These are phyloP conservation scores for Girardinus metallicus DNA, from an alignment of 2,797 vertebrate species.

Conservation along the genomic window DNA sequence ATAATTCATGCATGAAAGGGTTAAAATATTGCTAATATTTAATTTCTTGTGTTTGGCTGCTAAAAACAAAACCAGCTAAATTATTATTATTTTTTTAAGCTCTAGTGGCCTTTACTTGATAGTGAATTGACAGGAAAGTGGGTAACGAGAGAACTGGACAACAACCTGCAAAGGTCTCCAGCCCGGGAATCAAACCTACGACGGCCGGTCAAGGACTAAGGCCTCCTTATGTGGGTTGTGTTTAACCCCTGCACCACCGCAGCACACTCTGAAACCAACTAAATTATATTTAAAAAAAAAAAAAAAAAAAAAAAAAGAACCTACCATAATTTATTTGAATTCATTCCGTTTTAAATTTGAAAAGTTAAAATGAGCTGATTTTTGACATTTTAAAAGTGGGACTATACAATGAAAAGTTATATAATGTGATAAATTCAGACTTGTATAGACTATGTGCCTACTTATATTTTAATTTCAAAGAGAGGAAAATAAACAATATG, in stretches of 20 bases:
- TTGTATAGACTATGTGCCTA: neutral
- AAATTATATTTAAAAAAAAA: neutral
- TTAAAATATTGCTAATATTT: neutral
- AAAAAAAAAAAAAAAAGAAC: neutral
- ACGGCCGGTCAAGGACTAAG: too few relatives aligned
- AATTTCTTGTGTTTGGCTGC: neutral
- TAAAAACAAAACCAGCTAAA: neutral
- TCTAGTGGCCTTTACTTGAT: too few relatives aligned
- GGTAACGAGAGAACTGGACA: too few relatives aligned
- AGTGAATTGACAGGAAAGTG: too few relatives aligned
- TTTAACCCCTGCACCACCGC: too few relatives aligned
- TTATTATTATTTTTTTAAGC: neutral
- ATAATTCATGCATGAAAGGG: too few relatives aligned
- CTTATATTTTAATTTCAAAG: neutral
- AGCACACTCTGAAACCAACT: too few relatives aligned
- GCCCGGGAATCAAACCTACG: too few relatives aligned
- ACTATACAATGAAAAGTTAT: neutral
- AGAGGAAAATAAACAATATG: neutral
- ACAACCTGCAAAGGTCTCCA: too few relatives aligned
- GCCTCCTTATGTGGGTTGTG: too few relatives aligned
- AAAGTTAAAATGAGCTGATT: neutral
- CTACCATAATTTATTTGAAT: neutral
- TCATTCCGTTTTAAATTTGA: neutral
- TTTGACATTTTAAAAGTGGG: neutral
- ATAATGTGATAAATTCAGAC: neutral